These are phyloP conservation scores for Strix uralensis DNA, from an alignment of 2,113 vertebrate genomes.

Conservation along the genomic window DNA sequence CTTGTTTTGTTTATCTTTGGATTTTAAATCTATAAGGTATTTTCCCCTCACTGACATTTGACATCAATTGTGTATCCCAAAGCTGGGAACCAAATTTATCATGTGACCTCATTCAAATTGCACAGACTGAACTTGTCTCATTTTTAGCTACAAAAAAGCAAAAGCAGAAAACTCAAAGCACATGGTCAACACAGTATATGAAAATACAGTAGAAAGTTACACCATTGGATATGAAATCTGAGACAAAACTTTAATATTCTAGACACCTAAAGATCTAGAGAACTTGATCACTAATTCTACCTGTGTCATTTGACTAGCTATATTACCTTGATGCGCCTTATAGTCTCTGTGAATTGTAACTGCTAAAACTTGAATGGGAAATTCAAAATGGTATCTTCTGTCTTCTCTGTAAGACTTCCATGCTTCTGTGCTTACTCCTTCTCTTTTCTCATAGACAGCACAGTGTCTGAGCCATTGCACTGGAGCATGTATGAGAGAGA, in stretches of 20 bases:
- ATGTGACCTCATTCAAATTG: background rate
- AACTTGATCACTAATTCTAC: background rate
- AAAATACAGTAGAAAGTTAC: background rate
- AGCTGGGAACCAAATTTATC: background rate
- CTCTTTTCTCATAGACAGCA: background rate
- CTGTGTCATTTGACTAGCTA: background rate
- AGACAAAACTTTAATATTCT: background rate
- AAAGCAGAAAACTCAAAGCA: background rate
- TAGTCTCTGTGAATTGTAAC: background rate
- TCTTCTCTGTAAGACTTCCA: background rate
- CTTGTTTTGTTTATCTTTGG: slow-evolving; percentile 29
- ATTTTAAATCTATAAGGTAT: slow-evolving; percentile 18
- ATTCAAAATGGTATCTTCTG: background rate
- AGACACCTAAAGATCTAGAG: background rate
- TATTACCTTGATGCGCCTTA: background rate
- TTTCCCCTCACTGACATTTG: background rate
- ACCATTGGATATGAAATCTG: background rate
- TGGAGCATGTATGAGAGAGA: background rate
- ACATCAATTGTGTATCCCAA: background rate
- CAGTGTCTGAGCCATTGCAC: background rate
- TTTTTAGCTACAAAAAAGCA: background rate
- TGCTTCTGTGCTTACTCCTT: background rate
- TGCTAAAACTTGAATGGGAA: background rate
- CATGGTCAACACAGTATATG: background rate
- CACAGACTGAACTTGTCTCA: background rate